These are phyloP conservation scores for Ferdinandea cuprea DNA, from an alignment of 2,888 invertebrate species.

Conservation along the genomic window DNA sequence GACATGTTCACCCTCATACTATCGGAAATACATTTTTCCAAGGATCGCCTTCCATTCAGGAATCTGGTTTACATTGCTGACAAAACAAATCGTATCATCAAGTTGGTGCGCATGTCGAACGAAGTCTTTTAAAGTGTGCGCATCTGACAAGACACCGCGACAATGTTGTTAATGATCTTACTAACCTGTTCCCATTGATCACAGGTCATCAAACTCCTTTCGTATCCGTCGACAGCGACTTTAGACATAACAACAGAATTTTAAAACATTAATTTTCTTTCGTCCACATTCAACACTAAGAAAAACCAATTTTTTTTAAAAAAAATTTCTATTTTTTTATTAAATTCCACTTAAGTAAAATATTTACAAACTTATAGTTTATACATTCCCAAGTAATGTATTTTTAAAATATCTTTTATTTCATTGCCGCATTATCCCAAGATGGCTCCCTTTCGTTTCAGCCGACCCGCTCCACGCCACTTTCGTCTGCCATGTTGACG, in stretches of 20 bases:
- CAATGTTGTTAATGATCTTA: background rate
- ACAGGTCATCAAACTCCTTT: background rate
- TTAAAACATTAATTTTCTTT: too few relatives aligned
- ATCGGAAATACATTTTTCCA: too few relatives aligned
- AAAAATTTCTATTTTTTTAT: background rate
- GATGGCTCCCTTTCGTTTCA: slow-evolving; percentile 35
- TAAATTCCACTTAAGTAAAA: slow-evolving; percentile 3
- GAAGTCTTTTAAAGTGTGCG: too few relatives aligned
- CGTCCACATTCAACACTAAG: too few relatives aligned
- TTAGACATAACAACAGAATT: background rate
- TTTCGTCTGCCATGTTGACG: slow-evolving; percentile 43
- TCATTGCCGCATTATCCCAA: slow-evolving; percentile 8
- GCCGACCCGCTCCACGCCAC: slow-evolving; percentile 47
- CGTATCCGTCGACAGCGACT: too few relatives aligned
- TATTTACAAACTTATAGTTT: slow-evolving; percentile 17
- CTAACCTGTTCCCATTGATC: background rate
- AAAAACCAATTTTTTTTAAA: background rate
- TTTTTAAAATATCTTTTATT: background rate
- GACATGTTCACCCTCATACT: too few relatives aligned
- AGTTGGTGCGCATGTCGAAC: too few relatives aligned
- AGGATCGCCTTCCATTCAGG: too few relatives aligned
- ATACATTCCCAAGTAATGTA: background rate
- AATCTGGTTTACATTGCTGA: too few relatives aligned
- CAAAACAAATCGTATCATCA: too few relatives aligned
- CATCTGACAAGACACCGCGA: too few relatives aligned